These are phyloP conservation scores for Myiozetetes cayanensis DNA, from an alignment of 2,113 vertebrate genomes.

Conservation along the genomic window DNA sequence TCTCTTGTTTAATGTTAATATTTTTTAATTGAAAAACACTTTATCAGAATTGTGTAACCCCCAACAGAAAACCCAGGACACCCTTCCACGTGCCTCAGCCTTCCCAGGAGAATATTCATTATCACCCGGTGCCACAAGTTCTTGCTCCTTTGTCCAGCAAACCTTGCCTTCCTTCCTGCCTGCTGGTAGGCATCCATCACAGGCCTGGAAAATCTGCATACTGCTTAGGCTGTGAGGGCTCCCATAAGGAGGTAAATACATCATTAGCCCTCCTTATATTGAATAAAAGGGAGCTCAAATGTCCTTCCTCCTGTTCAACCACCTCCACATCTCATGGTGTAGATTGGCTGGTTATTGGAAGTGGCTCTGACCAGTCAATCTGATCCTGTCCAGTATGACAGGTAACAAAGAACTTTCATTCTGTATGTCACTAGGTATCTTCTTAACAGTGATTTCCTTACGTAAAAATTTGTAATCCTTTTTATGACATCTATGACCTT, in stretches of 20 bases:
- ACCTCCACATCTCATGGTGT: neutral
- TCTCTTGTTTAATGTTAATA: neutral
- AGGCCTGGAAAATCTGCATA: neutral
- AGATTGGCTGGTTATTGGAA: neutral
- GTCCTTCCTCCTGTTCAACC: neutral
- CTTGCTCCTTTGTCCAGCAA: neutral
- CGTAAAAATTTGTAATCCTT: neutral
- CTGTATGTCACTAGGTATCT: neutral
- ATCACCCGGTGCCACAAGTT: neutral
- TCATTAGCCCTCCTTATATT: neutral
- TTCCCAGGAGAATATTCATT: neutral
- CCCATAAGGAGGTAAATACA: neutral
- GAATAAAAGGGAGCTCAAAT: neutral
- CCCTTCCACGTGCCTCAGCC: neutral
- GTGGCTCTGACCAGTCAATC: neutral
- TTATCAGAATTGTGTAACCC: neutral
- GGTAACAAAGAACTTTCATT: neutral
- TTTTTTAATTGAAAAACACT: neutral
- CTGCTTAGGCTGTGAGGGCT: neutral
- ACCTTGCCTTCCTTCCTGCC: neutral
- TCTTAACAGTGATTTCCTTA: neutral
- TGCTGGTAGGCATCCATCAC: neutral
- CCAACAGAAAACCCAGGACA: neutral
- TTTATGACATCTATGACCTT: neutral
- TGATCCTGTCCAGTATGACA: neutral